These are phyloP conservation scores for Emydoidea blandingii DNA, from an alignment of 2,797 vertebrate genomes.

Conservation along the genomic window DNA sequence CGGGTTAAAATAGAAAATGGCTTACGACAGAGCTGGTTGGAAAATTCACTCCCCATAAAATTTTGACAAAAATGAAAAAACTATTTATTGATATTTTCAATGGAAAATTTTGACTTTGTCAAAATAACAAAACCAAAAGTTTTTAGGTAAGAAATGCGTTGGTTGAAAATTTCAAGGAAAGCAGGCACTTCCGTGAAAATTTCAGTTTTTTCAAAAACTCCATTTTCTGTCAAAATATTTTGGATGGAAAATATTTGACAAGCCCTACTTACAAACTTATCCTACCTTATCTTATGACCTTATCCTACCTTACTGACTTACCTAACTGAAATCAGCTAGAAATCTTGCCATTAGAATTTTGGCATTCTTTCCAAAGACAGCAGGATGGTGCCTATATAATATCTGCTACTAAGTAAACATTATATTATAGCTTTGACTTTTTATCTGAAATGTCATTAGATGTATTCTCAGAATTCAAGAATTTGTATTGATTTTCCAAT, in stretches of 20 bases:
- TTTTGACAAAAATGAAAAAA: not conserved
- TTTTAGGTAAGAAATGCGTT: not conserved
- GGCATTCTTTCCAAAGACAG: not conserved
- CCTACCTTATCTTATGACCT: not conserved
- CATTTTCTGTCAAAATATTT: not conserved
- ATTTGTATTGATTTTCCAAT: not conserved
- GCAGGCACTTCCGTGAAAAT: no score
- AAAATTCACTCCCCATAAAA: not conserved
- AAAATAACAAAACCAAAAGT: not conserved
- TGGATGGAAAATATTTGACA: not conserved
- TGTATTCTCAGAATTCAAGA: not conserved
- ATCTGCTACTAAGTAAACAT: not conserved
- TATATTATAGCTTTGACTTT: not conserved
- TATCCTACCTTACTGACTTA: not conserved
- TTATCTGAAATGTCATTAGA: not conserved
- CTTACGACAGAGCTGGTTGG: not conserved
- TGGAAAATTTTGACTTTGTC: not conserved
- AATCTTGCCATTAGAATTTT: not conserved
- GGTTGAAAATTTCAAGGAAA: not conserved
- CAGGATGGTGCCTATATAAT: not conserved
- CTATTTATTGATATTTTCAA: not conserved
- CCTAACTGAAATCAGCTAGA: not conserved
- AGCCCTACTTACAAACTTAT: not conserved
- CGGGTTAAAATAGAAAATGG: not conserved
- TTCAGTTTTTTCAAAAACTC: not conserved